Percentiles rank a stretch among this genome's conserved stretches.
These are phyloP conservation scores for Hipposideros armiger DNA, from an alignment of 2,113 vertebrate species.

Conservation along the genomic window DNA sequence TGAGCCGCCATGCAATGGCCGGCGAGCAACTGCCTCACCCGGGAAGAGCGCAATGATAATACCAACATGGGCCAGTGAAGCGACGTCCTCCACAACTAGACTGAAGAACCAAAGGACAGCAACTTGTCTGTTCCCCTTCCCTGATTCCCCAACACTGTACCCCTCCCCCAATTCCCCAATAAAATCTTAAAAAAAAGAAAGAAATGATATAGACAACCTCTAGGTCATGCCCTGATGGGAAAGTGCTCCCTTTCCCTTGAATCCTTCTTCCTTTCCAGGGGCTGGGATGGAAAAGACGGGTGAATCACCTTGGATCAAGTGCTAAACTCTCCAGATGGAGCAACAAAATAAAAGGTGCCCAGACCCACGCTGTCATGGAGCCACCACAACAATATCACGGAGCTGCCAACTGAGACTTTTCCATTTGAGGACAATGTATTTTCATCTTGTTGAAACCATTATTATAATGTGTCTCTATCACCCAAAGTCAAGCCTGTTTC, in stretches of 20 bases:
- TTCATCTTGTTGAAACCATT: not conserved
- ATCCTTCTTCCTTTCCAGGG: not conserved
- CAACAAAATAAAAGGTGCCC: not conserved
- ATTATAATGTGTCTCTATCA: slow-evolving; percentile 30
- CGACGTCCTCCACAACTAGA: too few relatives aligned
- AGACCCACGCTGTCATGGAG: not conserved
- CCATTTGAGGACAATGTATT: not conserved
- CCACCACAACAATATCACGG: not conserved
- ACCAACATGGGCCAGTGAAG: too few relatives aligned
- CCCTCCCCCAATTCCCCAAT: too few relatives aligned
- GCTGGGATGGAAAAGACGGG: not conserved
- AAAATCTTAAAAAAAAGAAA: too few relatives aligned
- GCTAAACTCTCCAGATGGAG: not conserved
- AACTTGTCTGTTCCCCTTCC: too few relatives aligned
- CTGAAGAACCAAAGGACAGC: too few relatives aligned
- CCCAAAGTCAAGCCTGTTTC: not conserved
- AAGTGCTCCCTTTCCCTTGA: not conserved
- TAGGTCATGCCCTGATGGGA: not conserved
- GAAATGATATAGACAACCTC: not conserved
- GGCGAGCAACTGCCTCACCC: too few relatives aligned
- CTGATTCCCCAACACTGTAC: too few relatives aligned
- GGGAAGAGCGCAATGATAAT: too few relatives aligned
- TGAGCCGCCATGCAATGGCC: too few relatives aligned
- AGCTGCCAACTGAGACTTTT: slow-evolving; percentile 29
- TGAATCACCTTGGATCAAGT: not conserved